A percentile compares a stretch with the other conserved stretches of the same genome.
These are phyloP conservation scores for Drosophila buzzatii DNA, from an alignment of 2,888 invertebrate genomes.

Conservation along the genomic window DNA sequence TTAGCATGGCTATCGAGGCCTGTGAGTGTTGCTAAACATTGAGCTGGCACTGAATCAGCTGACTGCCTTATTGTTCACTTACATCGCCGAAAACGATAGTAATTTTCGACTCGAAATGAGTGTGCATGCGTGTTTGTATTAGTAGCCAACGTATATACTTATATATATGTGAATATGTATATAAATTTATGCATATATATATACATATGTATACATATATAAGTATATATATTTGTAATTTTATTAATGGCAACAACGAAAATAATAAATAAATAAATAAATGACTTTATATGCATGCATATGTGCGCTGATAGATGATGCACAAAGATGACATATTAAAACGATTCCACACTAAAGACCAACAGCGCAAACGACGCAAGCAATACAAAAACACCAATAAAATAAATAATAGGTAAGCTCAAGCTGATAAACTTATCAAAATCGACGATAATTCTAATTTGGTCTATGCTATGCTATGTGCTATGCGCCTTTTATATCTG, in stretches of 20 bases:
- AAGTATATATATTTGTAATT: slow-evolving; percentile 17
- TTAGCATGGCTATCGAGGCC: neutral
- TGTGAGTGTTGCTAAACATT: slow-evolving; percentile 25
- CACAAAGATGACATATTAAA: slow-evolving; percentile 61
- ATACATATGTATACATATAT: slow-evolving; percentile 16
- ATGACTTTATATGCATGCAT: slow-evolving; percentile 49
- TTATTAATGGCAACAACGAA: slow-evolving; percentile 52
- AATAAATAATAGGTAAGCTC: slow-evolving; percentile 54
- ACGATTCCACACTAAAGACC: slow-evolving; percentile 32
- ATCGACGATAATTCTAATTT: slow-evolving; percentile 64
- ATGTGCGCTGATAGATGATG: slow-evolving; percentile 59
- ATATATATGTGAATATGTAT: slow-evolving; percentile 18
- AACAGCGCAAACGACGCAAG: slow-evolving; percentile 16
- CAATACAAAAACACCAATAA: slow-evolving; percentile 25
- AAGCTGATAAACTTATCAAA: slow-evolving; percentile 70
- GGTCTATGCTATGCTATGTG: slow-evolving; percentile 29
- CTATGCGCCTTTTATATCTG: slow-evolving; percentile 21
- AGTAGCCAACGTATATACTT: slow-evolving; percentile 25
- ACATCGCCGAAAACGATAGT: slow-evolving; percentile 39
- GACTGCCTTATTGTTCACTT: slow-evolving; percentile 6
- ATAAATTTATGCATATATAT: slow-evolving; percentile 19
- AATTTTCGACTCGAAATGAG: slow-evolving; percentile 32
- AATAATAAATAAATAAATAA: slow-evolving; percentile 71
- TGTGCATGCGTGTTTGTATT: slow-evolving; percentile 35
- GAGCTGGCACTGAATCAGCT: slow-evolving; percentile 28